Conservation (phyloP, 2,888 invertebrate species). For the Cantharis lateralis region DNA sequence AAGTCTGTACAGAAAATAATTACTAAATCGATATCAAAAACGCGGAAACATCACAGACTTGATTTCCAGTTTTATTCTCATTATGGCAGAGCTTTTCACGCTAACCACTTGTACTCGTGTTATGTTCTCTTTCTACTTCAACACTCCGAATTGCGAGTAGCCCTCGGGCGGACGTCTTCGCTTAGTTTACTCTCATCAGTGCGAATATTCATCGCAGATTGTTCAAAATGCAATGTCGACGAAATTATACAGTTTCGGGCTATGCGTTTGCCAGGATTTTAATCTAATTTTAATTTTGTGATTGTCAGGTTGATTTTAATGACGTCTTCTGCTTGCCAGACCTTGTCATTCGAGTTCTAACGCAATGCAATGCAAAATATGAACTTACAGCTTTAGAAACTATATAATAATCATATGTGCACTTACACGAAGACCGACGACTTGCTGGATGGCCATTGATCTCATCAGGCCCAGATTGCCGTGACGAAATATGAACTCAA, state of each 20-base stretch:
- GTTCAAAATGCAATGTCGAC: slow-evolving; percentile 34
- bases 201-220: slow-evolving; percentile 34
- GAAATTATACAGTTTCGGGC: slow-evolving; percentile 34
- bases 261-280: slow-evolving; percentile 29
- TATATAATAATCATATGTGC: no score
- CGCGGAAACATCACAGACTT: slow-evolving; percentile 33
- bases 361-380: neutral
- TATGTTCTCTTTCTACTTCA: slow-evolving; percentile 19
- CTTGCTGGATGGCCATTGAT: no score
- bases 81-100: slow-evolving; percentile 26
- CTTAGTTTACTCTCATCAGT: slow-evolving; percentile 32
- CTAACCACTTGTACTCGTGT: slow-evolving; percentile 7
- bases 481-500: no score
- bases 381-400: neutral
- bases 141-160: slow-evolving; percentile 14
- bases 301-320: slow-evolving; percentile 36
- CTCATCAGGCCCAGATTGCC: no score
- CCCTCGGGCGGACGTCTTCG: slow-evolving; percentile 24
- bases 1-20: slow-evolving; percentile 27
- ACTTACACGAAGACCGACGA: no score
- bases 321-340: slow-evolving; percentile 30
- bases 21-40: slow-evolving; percentile 32
- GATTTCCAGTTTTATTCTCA: slow-evolving; percentile 36
- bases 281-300: slow-evolving; percentile 30
- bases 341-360: slow-evolving; percentile 2